Base-by-base conservation (phyloP, 2,113 vertebrate species). In the Stomatorhinus ivindoensis region DNA sequence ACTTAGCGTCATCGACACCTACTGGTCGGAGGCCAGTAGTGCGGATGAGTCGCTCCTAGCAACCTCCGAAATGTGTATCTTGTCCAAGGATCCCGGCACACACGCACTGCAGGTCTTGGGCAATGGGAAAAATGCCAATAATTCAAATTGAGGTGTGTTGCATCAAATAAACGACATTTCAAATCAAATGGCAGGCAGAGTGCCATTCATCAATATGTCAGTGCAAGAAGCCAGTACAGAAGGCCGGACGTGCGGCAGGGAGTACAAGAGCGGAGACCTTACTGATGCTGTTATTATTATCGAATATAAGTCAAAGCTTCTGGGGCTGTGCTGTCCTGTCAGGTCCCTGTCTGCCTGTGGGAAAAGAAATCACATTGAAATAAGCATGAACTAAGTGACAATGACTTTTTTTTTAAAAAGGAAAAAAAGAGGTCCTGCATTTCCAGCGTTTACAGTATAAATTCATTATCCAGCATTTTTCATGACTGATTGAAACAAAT, bases 211-310 rank as follows among this genome's bases (percentile, higher is more conserved):
- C 85, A 86, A 86, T 86, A 53, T 87, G 47, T 55, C 85, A 5
- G 50, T 6, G 15, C 31, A 31, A 87, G 27, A 86, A 17, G 73
- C 7, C 82, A 47, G 21, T 84, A 84, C 3, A 55, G 7, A 8
- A 47, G 9, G 46, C 15, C 50, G 31, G 8, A 15, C 46, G n/a
- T 55, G 50, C 2, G 17, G 85, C 4, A 39, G 50, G 55, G 27
- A 87, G 85, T 53, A 87, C 27, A 87, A 42, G 8, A 55, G 85
- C 1, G 9, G 10, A 48, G 83, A 50, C 47, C 10, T 86, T 86
- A 86, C n/a, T 39, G 48, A 47, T 87, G 85, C 27, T 35, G 50
- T 53, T 87, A 55, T 87, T 87, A 87, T 87, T 87, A 51, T 53
- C 8, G 50, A 87, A 87, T 53, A 35, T 87, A 51, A 87, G 85